phyloP scores from a whole-genome alignment of 1,140 invertebrate species.

The Drosophila pectinifera region DNA sequence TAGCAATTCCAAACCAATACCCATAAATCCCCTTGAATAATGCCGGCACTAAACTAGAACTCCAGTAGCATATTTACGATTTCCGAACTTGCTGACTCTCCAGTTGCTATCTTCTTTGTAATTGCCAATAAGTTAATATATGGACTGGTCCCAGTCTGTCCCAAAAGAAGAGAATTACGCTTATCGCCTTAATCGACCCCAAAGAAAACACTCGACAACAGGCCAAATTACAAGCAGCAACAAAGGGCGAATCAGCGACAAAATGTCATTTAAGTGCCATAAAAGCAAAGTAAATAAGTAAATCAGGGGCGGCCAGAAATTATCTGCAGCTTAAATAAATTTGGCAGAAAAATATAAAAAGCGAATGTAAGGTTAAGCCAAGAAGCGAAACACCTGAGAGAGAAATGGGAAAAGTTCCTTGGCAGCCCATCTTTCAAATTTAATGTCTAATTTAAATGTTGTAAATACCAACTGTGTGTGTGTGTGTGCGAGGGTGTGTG shows the following conservation, averaged over 20 bases:
- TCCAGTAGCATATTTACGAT: slow-evolving; percentile 14
- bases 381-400: slow-evolving; percentile 58
- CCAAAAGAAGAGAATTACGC: slow-evolving; percentile 51
- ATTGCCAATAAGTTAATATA: slow-evolving; percentile 65
- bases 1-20: slow-evolving; percentile 18
- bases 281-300: slow-evolving; percentile 81
- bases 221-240: slow-evolving; percentile 69
- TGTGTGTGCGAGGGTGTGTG: background rate
- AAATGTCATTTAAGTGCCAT: slow-evolving; percentile 71
- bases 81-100: slow-evolving; percentile 38
- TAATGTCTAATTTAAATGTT: slow-evolving; percentile 84
- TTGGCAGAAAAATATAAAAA: slow-evolving; percentile 49
- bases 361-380: slow-evolving; percentile 14
- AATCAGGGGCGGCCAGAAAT: slow-evolving; percentile 68
- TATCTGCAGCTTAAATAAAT: slow-evolving; percentile 77
- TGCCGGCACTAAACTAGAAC: slow-evolving; percentile 40
- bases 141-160: slow-evolving; percentile 51
- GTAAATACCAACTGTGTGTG: slow-evolving; percentile 68
- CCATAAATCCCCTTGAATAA: slow-evolving; percentile 34
- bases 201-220: slow-evolving; percentile 48
- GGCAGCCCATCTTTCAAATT: slow-evolving; percentile 82
- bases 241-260: slow-evolving; percentile 22
- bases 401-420: slow-evolving; percentile 58
- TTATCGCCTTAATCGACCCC: slow-evolving; percentile 66
- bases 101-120: slow-evolving; percentile 54